Conservation (phyloP, 2,888 invertebrate genomes). For the Trichopoda pennipes region DNA sequence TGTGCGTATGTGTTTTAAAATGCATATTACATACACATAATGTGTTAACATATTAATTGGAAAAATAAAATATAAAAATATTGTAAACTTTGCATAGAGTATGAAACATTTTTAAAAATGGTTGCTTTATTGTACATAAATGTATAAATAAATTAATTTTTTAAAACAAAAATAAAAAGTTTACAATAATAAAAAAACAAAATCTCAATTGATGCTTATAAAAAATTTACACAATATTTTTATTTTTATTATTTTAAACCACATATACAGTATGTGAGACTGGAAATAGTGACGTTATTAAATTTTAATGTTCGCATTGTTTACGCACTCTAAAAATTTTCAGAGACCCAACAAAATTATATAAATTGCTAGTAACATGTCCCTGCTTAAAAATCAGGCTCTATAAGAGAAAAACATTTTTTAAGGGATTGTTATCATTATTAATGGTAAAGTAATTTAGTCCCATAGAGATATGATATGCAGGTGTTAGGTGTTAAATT, state of each 20-base stretch:
- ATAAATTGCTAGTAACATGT: too few relatives aligned
- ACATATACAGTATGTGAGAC: constrained; percentile 37
- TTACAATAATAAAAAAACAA: constrained; percentile 19
- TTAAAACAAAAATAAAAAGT: constrained; percentile 55
- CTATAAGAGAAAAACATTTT: too few relatives aligned
- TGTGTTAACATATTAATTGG: constrained; percentile 67
- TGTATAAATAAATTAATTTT: constrained; percentile 64
- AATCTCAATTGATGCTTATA: constrained; percentile 57
- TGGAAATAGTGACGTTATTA: not conserved
- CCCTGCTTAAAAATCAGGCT: too few relatives aligned
- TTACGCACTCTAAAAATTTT: too few relatives aligned
- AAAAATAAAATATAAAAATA: constrained; percentile 61
- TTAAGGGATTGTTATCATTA: too few relatives aligned
- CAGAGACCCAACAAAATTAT: too few relatives aligned
- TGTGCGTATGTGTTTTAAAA: constrained; percentile 3
- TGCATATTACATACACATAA: constrained; percentile 52
- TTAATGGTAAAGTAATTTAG: too few relatives aligned
- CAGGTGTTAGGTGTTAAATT: too few relatives aligned
- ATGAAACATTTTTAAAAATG: constrained; percentile 60
- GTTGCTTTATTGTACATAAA: constrained; percentile 60
- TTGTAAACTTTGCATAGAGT: constrained; percentile 42
- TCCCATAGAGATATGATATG: too few relatives aligned
- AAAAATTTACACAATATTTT: constrained; percentile 59
- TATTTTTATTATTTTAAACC: constrained; percentile 43
- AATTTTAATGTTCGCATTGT: not conserved